A percentile compares a stretch with the other conserved stretches of the same genome.
These are phyloP conservation scores for Heliocidaris erythrogramma DNA, from an alignment of 35 echinoderm and acorn worm genomes.

Conservation along the genomic window DNA sequence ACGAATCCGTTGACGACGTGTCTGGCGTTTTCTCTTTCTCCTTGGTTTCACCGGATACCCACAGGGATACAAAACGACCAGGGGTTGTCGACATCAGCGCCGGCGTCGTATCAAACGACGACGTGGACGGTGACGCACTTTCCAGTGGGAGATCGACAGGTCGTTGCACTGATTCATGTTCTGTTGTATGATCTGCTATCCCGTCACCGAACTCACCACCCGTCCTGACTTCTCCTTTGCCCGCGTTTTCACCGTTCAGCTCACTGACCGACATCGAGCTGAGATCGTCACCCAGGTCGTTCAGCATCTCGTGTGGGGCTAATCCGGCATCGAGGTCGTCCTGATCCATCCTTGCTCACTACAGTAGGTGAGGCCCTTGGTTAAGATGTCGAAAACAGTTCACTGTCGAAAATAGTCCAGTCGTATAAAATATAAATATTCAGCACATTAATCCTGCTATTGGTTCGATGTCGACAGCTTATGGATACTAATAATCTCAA, in stretches of 20 bases:
- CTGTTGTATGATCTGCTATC: neutral
- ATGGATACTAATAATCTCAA: neutral
- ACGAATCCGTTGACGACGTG: neutral
- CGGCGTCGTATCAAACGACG: neutral
- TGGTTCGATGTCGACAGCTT: neutral
- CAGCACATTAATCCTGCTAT: neutral
- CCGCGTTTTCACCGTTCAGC: neutral
- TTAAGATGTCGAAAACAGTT: neutral
- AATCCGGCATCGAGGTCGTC: neutral
- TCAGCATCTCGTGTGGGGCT: slow-evolving; percentile 45
- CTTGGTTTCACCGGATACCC: neutral
- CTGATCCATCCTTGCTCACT: neutral
- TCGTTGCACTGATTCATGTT: neutral
- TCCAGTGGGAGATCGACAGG: neutral
- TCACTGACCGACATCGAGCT: neutral
- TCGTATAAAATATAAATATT: neutral
- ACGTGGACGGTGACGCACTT: neutral
- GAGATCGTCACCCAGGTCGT: slow-evolving; percentile 23
- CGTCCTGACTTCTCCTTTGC: neutral
- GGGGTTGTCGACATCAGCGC: neutral
- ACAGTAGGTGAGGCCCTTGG: neutral
- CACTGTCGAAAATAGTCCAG: neutral
- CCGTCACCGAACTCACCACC: neutral
- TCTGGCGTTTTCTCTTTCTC: neutral
- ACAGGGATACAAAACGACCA: slow-evolving; percentile 5